phyloP scores from a whole-genome alignment of 2,113 vertebrate genomes.

The Coptodon bakossiorum region DNA sequence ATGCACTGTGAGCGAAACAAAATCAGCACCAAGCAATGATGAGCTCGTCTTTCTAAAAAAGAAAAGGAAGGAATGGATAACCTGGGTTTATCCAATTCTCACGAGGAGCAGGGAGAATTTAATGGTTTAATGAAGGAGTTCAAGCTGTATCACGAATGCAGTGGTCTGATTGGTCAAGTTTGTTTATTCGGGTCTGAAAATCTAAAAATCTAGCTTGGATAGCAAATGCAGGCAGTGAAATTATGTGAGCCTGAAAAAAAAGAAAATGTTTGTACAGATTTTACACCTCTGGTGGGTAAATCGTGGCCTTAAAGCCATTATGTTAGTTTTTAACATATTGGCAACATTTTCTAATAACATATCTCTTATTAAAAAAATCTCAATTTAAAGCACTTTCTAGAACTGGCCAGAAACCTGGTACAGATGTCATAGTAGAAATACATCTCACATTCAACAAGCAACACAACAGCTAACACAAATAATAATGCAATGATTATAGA shows the following conservation, averaged over 20 bases:
- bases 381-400: background rate
- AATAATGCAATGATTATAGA: background rate
- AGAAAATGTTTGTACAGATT: background rate
- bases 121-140: background rate
- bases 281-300: background rate
- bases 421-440: background rate
- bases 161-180: background rate
- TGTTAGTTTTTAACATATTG: no score
- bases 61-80: background rate
- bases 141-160: background rate
- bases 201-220: background rate
- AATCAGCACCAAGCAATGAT: background rate
- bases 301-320: accelerated
- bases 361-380: background rate
- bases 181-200: background rate
- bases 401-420: background rate
- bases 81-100: background rate
- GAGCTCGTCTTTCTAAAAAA: background rate
- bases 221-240: background rate
- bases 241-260: background rate
- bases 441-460: background rate
- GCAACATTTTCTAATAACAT: no score
- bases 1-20: background rate
- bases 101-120: background rate
- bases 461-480: background rate